These are phyloP conservation scores for Mellilla xanthometata DNA, from an alignment of 2,888 invertebrate species.

Conservation along the genomic window DNA sequence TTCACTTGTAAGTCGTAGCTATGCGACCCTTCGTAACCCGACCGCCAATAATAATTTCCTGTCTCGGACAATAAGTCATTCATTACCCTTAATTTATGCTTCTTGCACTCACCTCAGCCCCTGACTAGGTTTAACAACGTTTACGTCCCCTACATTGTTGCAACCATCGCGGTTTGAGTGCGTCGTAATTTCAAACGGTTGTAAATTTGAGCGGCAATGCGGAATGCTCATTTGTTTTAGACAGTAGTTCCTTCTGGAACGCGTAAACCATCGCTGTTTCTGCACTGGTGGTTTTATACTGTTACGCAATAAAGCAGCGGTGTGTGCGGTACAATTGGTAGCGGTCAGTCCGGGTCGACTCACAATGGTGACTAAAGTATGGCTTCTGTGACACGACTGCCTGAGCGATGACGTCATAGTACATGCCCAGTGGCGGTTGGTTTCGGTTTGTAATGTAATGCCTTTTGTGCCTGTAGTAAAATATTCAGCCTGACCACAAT, in stretches of 20 bases:
- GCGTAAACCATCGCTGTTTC: conserved; percentile 6
- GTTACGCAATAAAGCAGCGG: conserved; percentile 2
- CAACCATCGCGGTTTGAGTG: conserved; percentile 42
- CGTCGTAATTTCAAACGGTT: conserved; percentile 30
- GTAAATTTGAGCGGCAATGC: conserved; percentile 55
- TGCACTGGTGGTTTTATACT: neutral
- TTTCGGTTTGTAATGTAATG: conserved; percentile 28
- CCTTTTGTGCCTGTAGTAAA: neutral
- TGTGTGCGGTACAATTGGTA: conserved; percentile 30
- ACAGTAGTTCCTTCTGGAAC: neutral
- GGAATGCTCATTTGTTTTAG: conserved; percentile 18
- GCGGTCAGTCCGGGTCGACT: conserved; percentile 32
- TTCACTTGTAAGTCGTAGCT: too few relatives aligned
- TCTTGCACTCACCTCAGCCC: conserved; percentile 67
- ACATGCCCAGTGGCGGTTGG: conserved; percentile 49
- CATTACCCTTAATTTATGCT: conserved; percentile 80
- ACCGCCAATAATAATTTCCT: conserved; percentile 77
- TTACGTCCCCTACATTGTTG: conserved; percentile 32
- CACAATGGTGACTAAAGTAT: conserved; percentile 46
- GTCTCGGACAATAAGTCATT: conserved; percentile 77
- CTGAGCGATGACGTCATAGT: conserved; percentile 73
- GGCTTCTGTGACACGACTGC: conserved; percentile 75
- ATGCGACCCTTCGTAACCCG: conserved; percentile 53
- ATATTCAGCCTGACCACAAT: conserved; percentile 31
- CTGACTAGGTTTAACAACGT: conserved; percentile 44